Evolutionary conservation across 2,113 vertebrate genomes (phyloP).

Genomic region (Cyphomyrus plagiostoma): DNA sequence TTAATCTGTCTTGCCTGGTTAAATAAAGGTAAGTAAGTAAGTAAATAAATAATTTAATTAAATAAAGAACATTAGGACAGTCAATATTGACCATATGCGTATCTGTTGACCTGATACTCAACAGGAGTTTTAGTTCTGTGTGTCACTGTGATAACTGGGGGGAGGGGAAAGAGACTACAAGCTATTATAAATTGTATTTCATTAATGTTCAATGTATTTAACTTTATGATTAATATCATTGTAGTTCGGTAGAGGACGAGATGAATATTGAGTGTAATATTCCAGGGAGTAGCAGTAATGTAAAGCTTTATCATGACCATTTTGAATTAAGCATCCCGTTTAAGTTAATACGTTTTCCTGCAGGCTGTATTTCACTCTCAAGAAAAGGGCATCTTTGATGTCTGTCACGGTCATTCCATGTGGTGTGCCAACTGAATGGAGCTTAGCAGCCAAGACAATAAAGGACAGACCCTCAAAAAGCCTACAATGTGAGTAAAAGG

Average conservation of each 20-base stretch:
- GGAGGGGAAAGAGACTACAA: background rate
- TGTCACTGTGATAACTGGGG: background rate
- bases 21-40: too few species aligned
- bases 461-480: slow-evolving; percentile 60
- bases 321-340: background rate
- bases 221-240: background rate
- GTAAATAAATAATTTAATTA: background rate
- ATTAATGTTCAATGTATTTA: background rate
- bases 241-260: background rate
- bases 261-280: background rate
- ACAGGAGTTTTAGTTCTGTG: background rate
- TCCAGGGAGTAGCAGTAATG: background rate
- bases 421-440: slow-evolving; percentile 74
- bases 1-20: too few species aligned
- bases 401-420: slow-evolving; percentile 75
- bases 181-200: background rate
- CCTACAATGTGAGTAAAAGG: slow-evolving; percentile 54
- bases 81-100: slow-evolving; percentile 2
- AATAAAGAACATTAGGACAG: background rate
- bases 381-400: slow-evolving; percentile 61
- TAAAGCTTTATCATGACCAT: background rate
- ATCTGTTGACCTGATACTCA: background rate
- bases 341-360: slow-evolving; percentile 3
- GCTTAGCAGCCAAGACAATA: slow-evolving; percentile 51
- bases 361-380: slow-evolving; percentile 74